Evolutionary conservation across 2,888 invertebrate genomes (phyloP).

Genomic region (Hemistola chrysoprasaria): DNA sequence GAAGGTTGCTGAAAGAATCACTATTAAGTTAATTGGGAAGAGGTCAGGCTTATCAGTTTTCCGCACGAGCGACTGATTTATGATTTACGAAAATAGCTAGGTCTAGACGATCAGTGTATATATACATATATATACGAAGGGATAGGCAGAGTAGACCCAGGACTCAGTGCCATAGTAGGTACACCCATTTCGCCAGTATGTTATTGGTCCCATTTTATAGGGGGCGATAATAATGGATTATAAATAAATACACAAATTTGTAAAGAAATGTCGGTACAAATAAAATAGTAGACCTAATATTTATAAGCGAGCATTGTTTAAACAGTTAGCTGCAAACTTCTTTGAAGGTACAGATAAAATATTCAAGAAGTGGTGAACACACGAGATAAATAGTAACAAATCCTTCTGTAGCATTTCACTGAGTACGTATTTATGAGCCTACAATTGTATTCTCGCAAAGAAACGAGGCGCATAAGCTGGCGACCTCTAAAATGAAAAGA

Average conservation of each 20-base stretch:
- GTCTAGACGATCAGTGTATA: conserved; percentile 47
- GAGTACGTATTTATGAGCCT: conserved; percentile 30
- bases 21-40: conserved; percentile 76
- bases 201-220: too few relatives aligned
- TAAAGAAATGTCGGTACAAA: too few relatives aligned
- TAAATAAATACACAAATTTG: too few relatives aligned
- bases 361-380: conserved; percentile 10
- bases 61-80: conserved; percentile 70
- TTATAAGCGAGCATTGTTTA: too few relatives aligned
- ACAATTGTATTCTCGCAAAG: conserved; percentile 32
- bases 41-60: conserved; percentile 72
- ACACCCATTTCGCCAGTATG: too few relatives aligned
- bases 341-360: conserved; percentile 5
- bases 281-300: too few relatives aligned
- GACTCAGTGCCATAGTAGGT: too few relatives aligned
- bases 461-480: conserved; percentile 30
- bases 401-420: conserved; percentile 15
- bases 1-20: conserved; percentile 64
- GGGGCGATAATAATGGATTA: too few relatives aligned
- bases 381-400: conserved; percentile 24
- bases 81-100: conserved; percentile 70
- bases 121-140: too few relatives aligned
- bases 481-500: conserved; percentile 31
- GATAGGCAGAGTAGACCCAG: too few relatives aligned
- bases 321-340: too few relatives aligned